Evolutionary conservation across 2,113 vertebrate species (phyloP).

Genomic region (Tetrao urogallus): DNA sequence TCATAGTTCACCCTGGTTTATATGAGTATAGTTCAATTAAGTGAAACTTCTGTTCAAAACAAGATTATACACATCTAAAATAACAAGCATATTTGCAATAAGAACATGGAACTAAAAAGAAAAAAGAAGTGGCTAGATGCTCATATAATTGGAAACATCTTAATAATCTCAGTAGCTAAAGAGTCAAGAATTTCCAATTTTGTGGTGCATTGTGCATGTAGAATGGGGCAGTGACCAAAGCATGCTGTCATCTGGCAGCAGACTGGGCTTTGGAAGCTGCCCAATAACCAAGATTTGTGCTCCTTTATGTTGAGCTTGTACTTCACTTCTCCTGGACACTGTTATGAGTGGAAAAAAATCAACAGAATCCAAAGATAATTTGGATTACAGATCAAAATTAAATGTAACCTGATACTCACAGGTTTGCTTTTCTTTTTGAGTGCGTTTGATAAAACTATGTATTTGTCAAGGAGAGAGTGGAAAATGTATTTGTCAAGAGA

Average conservation of each 20-base stretch:
- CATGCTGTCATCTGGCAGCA: rapidly evolving
- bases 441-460: neutral
- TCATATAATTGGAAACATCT: neutral
- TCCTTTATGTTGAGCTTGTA: neutral
- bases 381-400: neutral
- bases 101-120: neutral
- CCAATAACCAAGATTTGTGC: neutral
- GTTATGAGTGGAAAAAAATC: neutral
- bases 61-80: neutral
- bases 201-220: neutral
- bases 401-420: neutral
- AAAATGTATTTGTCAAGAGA: neutral
- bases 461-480: neutral
- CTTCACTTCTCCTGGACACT: neutral
- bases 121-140: neutral
- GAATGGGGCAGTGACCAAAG: neutral
- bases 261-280: neutral
- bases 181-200: neutral
- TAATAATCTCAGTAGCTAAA: neutral
- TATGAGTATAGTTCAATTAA: neutral
- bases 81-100: neutral
- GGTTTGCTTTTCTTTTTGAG: neutral
- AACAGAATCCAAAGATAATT: rapidly evolving
- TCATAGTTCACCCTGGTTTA: neutral
- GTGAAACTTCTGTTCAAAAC: neutral